Base-by-base conservation (phyloP, 2,113 vertebrate species). In the Entomyzon cyanotis region DNA sequence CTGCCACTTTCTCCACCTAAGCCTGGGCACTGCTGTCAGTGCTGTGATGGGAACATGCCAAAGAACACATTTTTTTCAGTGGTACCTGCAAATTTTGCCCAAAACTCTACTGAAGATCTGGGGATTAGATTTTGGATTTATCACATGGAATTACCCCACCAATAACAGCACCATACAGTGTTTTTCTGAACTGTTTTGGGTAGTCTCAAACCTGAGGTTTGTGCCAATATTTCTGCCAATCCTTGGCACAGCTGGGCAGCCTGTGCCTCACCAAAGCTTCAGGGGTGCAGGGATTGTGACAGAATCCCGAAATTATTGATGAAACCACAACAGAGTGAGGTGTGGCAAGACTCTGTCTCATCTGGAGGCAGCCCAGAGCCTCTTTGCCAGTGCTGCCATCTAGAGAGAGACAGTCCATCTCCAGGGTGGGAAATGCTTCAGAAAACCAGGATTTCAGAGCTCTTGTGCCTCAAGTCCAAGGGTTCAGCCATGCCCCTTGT, bases 351-450 rank as follows among this genome's bases (percentile, higher is more conserved):
- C n/a, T 23, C 31, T 42, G 59, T 52, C 49, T 44, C 3, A 3
- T 7, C 11, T 2, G 2, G 49, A 37, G 15, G 4, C 21, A 23
- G 23, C 55, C 24, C 37, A 1, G 11, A 63, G 75, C 55, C 84
- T 68, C 78, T 64, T 84, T 50, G 37, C 63, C 70, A 39, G 33
- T 64, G 81, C 93, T 94, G 91, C 86, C 93, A 76, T 12, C 91
- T 94, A 87, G 77, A 53, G 78, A 84, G 73, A 47, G 46, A 24
- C 15, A 15, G 3, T 15, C 46, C 30, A 4, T 23, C 62, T 64
- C 76, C 67, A n/a, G 5, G 17, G 15, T 20, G 21, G 46, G 39
- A 63, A 55, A 20, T 47, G 37, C 71, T 24, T 9, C 25, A 80
- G 42, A n/a, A 75, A 30, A 50, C 2, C 8, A 42, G 25, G 63